Base-by-base conservation (phyloP, 2,113 vertebrate species). In the Collichthys lucidus region DNA sequence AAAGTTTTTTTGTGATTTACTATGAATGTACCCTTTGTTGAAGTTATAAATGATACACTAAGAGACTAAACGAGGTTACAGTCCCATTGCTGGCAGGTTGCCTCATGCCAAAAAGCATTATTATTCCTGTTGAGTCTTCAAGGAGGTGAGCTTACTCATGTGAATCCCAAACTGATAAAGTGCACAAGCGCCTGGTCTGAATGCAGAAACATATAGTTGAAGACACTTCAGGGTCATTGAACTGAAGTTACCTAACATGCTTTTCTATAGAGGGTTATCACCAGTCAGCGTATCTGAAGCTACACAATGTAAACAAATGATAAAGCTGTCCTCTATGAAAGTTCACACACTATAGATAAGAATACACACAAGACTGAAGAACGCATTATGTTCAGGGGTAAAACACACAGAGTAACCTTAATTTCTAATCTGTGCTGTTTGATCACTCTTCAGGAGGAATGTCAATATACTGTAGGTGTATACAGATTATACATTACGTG, bases 221-320 rank as follows among this genome's bases (percentile, higher is more conserved):
- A 26, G 26, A 26, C 2, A 26, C 26, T 26, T 59, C 29, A 44
- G 20, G 29, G 44, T 62, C 50, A 61, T 35, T 91, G 87, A 92
- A 74, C 84, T 22, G 9, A 29, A 11, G 91, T 93, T 35, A 92
- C 88, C 92, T 56, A 3, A 16, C 40, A 9, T 46, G 40, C 56
- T 66, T 81, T 63, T 61, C 49, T 17, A 61, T 14, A 22, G 22
- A 64, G 22, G n/a, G 56, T 60, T 53, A 66, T 61, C 82, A 29
- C 0, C 40, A 75, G 84, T 85, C 74, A 62, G 1, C 63, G 19
- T 8, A 64, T 56, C 46, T 85, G 70, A 90, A 82, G 17, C 46
- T 68, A 69, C 72, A 84, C 44, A 89, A 77, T 68, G 78, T 85
- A 87, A 92, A 93, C 82, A 88, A 6, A 59, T 14, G 77, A 86